phyloP scores from a whole-genome alignment of 2,888 invertebrate species.

The Xestia sexstrigata region DNA sequence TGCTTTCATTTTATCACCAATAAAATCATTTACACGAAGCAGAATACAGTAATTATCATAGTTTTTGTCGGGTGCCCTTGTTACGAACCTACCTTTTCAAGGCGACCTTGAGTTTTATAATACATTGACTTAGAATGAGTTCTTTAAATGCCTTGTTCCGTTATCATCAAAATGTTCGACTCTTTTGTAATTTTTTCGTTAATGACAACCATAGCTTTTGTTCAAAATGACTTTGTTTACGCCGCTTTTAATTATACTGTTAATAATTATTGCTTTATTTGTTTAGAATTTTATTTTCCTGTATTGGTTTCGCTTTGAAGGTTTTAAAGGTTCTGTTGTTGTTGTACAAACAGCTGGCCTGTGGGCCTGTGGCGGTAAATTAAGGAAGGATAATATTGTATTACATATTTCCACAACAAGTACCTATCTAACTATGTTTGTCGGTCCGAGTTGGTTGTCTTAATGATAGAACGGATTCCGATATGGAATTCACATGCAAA shows the following conservation, averaged over 20 bases:
- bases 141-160: conserved; percentile 34
- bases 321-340: neutral
- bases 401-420: neutral
- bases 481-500: neutral
- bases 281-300: conserved; percentile 27
- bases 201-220: conserved; percentile 43
- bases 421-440: neutral
- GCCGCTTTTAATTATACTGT: conserved; percentile 48
- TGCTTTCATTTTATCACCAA: conserved; percentile 48
- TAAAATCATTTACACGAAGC: conserved; percentile 45
- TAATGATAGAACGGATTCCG: neutral
- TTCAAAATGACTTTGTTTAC: conserved; percentile 48
- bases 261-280: conserved; percentile 55
- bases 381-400: neutral
- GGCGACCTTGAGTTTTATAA: conserved; percentile 38
- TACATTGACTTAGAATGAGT: conserved; percentile 21
- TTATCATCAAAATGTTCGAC: conserved; percentile 29
- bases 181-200: conserved; percentile 42
- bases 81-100: conserved; percentile 22
- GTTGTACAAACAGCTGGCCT: neutral
- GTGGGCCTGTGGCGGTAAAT: conserved; percentile 16
- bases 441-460: neutral
- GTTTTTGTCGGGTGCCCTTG: conserved; percentile 47
- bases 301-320: conserved; percentile 39
- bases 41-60: conserved; percentile 21